Evolutionary conservation across 2,113 vertebrate genomes (phyloP), one percentile per base, ranked within the genome.

Genomic region (Scophthalmus maximus): DNA sequence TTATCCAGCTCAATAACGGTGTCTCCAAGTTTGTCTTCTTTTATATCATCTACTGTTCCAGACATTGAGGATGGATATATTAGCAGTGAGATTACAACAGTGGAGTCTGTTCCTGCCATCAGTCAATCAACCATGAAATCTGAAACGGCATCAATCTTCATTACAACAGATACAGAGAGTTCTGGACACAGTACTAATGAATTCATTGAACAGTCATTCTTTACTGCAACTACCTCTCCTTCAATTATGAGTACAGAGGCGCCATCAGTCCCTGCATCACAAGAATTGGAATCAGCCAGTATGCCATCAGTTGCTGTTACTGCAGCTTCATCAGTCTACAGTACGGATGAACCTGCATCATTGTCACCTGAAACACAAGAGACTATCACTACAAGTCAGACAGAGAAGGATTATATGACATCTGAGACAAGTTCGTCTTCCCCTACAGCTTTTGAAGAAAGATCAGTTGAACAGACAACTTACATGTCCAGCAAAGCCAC

Each of bases 281-380:
- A 11, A 15, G 38, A 40, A 15, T 15, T 2, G 1, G 15, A 40
- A 52, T 22, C n/a, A 42, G 52, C 32, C 27, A 26, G 23, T 9
- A 18, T 5, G 17, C 63, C 61, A 52, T 25, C 20, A 2, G 2
- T 40, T 30, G 12, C 17, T 38, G n/a, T 26, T 9, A 52, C 42
- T 1, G 1, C 20, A 30, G n/a, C 12, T 2, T 67, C 75, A 26
- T 67, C 68, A 8, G 11, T 40, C 0, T 64, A n/a, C 17, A 79
- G 23, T 23, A 77, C 60, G 27, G 40, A 27, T 0, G 38, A 40
- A 29, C 14, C 75, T n/a, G 79, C 44, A 52, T 42, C 64, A 36
- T 9, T 25, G 1, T n/a, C 49, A 46, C 10, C 51, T 34, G 44
- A 46, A 42, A 7, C 8, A 49, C 25, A 52, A 25, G 40, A 18